Evolutionary conservation across 2,888 invertebrate species (phyloP).

Genomic region (Sesia apiformis): DNA sequence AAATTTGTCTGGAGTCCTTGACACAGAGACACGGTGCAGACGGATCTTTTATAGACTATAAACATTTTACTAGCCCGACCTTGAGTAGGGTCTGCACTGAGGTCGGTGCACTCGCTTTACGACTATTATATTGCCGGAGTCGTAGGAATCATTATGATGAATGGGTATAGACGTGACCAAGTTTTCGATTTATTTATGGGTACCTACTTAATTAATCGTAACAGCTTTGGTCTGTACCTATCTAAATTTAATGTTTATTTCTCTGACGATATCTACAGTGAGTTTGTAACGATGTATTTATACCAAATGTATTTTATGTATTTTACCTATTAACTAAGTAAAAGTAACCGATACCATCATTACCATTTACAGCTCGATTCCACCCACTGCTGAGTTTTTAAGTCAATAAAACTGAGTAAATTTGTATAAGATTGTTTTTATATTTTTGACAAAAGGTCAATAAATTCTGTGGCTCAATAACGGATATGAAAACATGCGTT

Average conservation of each 20-base stretch:
- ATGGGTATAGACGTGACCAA: not conserved
- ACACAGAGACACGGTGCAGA: conserved; percentile 68
- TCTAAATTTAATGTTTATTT: not conserved
- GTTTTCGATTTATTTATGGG: conserved; percentile 1
- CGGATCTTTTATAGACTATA: conserved; percentile 70
- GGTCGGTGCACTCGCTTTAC: conserved; percentile 67
- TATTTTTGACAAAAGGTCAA: too few relatives aligned
- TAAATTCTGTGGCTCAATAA: too few relatives aligned
- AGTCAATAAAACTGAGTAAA: too few relatives aligned
- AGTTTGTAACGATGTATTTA: too few relatives aligned
- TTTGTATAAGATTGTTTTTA: too few relatives aligned
- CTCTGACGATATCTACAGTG: too few relatives aligned
- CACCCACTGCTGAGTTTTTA: too few relatives aligned
- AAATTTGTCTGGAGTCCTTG: conserved; percentile 68
- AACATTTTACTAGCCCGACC: conserved; percentile 73
- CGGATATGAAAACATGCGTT: too few relatives aligned
- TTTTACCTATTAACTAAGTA: too few relatives aligned
- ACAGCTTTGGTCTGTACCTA: not conserved
- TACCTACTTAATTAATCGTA: conserved; percentile 1
- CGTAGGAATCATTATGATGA: not conserved
- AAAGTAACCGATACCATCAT: too few relatives aligned
- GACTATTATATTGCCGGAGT: conserved; percentile 3
- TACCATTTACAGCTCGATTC: too few relatives aligned
- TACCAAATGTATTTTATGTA: too few relatives aligned
- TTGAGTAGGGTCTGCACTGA: conserved; percentile 69